A percentile compares a stretch with the other conserved stretches of the same genome.
These are phyloP conservation scores for Amphimallon solstitiale DNA, from an alignment of 2,888 invertebrate species.

Conservation along the genomic window DNA sequence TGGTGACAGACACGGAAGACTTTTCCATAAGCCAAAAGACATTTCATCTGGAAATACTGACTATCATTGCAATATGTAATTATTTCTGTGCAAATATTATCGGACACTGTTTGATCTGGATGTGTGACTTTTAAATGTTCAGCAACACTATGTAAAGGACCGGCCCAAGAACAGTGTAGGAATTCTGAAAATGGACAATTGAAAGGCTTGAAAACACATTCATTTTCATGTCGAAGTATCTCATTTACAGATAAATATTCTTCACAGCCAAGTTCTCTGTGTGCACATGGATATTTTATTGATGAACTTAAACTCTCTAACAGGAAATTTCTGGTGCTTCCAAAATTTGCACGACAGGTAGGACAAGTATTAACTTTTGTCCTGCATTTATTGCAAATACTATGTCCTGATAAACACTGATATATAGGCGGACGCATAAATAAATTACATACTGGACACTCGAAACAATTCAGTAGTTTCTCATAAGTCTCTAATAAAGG, in stretches of 20 bases:
- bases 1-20: slow-evolving; percentile 53
- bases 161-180: slow-evolving; percentile 43
- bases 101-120: slow-evolving; percentile 37
- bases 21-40: slow-evolving; percentile 49
- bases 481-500: slow-evolving; percentile 41
- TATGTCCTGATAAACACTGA: slow-evolving; percentile 57
- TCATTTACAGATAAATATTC: slow-evolving; percentile 47
- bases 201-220: slow-evolving; percentile 52
- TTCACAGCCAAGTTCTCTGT: slow-evolving; percentile 54
- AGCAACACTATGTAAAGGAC: slow-evolving; percentile 39
- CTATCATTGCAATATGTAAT: slow-evolving; percentile 41
- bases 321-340: slow-evolving; percentile 55
- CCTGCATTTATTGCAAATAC: slow-evolving; percentile 55
- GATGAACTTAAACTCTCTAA: slow-evolving; percentile 54
- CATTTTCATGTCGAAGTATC: slow-evolving; percentile 51
- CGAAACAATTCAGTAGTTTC: slow-evolving; percentile 54
- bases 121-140: slow-evolving; percentile 42
- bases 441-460: slow-evolving; percentile 57
- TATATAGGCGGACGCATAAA: slow-evolving; percentile 58
- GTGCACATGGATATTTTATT: slow-evolving; percentile 54
- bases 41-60: slow-evolving; percentile 47
- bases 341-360: slow-evolving; percentile 54
- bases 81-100: slow-evolving; percentile 38
- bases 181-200: slow-evolving; percentile 52
- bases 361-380: slow-evolving; percentile 56